Conservation (phyloP, 2,113 vertebrate species). For the Etia nguti region DNA sequence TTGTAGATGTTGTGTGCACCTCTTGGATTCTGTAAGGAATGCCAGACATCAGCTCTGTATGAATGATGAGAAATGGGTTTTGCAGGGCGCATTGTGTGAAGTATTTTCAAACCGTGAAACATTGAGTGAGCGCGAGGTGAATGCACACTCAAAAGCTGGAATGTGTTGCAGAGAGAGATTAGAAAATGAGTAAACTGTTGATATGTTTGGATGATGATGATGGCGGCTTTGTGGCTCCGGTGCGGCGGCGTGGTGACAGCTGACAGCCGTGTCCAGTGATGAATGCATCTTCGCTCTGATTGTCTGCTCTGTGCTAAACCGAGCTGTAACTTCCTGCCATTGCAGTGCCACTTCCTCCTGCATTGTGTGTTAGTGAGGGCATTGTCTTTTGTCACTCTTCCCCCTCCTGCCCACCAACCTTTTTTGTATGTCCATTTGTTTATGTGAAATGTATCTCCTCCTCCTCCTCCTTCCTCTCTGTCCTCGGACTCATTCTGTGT, state of each 20-base stretch:
- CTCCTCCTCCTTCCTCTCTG: background rate
- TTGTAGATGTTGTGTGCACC: background rate
- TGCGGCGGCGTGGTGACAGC: background rate
- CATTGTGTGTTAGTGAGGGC: background rate
- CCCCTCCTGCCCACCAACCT: background rate
- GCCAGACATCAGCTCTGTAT: background rate
- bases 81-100: background rate
- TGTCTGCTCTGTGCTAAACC: background rate
- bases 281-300: background rate
- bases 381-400: background rate
- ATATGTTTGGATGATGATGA: background rate
- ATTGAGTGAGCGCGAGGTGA: background rate
- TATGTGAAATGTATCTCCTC: conserved; percentile 25
- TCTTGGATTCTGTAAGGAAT: background rate
- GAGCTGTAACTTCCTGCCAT: conserved; percentile 49
- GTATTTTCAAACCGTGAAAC: background rate
- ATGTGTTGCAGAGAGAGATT: background rate
- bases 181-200: background rate
- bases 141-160: background rate
- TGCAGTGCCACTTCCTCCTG: conserved; percentile 50
- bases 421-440: conserved; percentile 34
- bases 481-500: background rate
- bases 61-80: background rate
- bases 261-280: background rate
- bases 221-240: background rate